Conservation (phyloP, 2,113 vertebrate species). For the Barnardius zonarius region DNA sequence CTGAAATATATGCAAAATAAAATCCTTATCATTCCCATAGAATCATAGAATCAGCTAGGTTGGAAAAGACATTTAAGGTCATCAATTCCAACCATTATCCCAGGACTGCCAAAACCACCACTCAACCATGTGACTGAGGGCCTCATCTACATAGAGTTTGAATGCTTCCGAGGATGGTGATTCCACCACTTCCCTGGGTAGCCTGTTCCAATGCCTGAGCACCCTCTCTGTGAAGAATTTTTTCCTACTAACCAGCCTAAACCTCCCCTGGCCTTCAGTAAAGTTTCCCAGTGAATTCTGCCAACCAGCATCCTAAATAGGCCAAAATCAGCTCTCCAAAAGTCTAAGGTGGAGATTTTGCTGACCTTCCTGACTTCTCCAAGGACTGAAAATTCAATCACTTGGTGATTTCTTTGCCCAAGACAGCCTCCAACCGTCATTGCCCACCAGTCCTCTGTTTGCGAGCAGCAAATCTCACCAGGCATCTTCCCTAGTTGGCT, state of each 20-base stretch:
- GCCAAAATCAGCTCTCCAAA: background rate
- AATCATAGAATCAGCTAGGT: background rate
- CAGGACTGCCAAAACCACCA: background rate
- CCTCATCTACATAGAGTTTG: background rate
- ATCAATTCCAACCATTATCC: background rate
- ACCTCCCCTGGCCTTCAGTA: background rate
- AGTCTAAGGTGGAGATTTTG: background rate
- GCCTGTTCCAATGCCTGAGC: background rate
- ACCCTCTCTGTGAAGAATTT: background rate
- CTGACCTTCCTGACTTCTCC: background rate
- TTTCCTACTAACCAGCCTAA: background rate
- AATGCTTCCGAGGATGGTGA: background rate
- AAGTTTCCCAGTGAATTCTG: background rate
- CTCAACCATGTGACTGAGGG: background rate
- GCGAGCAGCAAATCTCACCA: background rate
- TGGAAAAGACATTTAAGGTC: background rate
- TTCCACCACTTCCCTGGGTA: background rate
- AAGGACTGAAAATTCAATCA: background rate
- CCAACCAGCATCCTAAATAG: background rate
- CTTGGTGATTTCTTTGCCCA: background rate
- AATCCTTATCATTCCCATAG: background rate
- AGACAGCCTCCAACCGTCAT: background rate
- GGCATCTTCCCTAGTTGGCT: background rate
- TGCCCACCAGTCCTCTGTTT: background rate
- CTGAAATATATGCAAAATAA: background rate